These are phyloP conservation scores for Urechis unicinctus DNA, from an alignment of 2,888 invertebrate genomes.

Conservation along the genomic window DNA sequence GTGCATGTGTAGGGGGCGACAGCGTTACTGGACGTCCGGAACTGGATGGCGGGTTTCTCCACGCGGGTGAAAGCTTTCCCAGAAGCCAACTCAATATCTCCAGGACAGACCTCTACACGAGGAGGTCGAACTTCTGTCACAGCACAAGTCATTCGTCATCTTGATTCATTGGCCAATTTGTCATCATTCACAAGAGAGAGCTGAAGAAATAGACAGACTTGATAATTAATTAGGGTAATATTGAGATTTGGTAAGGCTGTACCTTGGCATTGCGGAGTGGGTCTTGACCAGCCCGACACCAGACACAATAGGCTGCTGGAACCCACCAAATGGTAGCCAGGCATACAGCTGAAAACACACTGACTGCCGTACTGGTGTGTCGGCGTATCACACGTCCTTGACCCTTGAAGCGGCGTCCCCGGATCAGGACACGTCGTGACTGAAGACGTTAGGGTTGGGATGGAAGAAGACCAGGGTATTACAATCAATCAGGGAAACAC, in stretches of 20 bases:
- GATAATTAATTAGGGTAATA: no score
- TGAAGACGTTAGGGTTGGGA: no score
- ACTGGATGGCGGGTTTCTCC: background rate
- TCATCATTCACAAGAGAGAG: no score
- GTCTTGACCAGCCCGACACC: slow-evolving; percentile 14
- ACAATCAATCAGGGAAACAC: no score
- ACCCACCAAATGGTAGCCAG: slow-evolving; percentile 18
- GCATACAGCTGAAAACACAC: slow-evolving; percentile 18
- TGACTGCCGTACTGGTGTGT: slow-evolving; percentile 19
- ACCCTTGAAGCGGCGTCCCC: slow-evolving; percentile 20
- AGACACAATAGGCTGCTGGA: slow-evolving; percentile 11
- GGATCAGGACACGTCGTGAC: slow-evolving; percentile 21
- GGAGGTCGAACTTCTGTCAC: slow-evolving; percentile 17
- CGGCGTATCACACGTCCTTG: slow-evolving; percentile 14
- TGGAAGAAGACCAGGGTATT: no score
- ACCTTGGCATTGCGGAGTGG: slow-evolving; percentile 12
- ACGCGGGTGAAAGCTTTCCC: slow-evolving; percentile 9
- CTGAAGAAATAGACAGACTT: no score
- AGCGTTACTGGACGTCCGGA: slow-evolving; percentile 4
- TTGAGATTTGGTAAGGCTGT: no score
- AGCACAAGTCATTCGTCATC: no score
- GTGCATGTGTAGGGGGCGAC: slow-evolving; percentile 15
- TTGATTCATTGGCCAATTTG: no score
- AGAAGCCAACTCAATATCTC: slow-evolving; percentile 9
- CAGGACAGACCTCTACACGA: slow-evolving; percentile 14